Evolutionary conservation across 2,113 vertebrate genomes (phyloP), one percentile per base, ranked within the genome.

Genomic region (Aleadryas rufinucha): DNA sequence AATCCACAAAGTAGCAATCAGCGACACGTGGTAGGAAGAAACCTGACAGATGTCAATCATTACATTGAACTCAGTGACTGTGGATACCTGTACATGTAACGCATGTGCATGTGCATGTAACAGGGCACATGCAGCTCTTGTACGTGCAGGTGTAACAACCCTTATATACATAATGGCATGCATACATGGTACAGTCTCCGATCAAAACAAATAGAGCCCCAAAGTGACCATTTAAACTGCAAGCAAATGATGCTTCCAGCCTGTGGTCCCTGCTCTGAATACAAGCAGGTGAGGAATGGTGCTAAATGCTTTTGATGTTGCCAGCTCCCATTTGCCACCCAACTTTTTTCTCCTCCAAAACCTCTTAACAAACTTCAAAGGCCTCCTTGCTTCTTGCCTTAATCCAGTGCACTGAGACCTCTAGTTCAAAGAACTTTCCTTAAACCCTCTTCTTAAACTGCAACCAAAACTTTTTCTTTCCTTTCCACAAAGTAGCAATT

Each of bases 301-400:
- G 98, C 98, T 98, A 97, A 98, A 97, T 49, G 95, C 97, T 98
- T 99, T 99, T 99, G 98, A 99, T 99, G 98, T 99, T 98, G 98
- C 98, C 98, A 99, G 98, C 98, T 98, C 97, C 98, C 98, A 98
- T 98, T 99, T 98, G 98, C 98, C 98, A 98, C 98, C 98, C 98
- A 99, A 99, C 98, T 98, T 98, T 98, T 98, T 97, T 98, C 98
- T 98, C 98, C 98, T 98, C 97, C 98, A 98, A 98, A 98, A 98
- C 98, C 98, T 99, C 98, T 99, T 98, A 98, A 98, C 98, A 98
- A 98, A 99, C 99, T 99, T 99, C 99, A 99, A 99, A 99, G 99
- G 97, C 98, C 98, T 98, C 96, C 98, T 98, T 98, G 97, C 98
- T 98, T 98, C 99, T 99, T 98, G 98, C 98, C 99, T 99, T 99